Conservation (phyloP, 2,113 vertebrate species). For the Neopipo cinnamomea region DNA sequence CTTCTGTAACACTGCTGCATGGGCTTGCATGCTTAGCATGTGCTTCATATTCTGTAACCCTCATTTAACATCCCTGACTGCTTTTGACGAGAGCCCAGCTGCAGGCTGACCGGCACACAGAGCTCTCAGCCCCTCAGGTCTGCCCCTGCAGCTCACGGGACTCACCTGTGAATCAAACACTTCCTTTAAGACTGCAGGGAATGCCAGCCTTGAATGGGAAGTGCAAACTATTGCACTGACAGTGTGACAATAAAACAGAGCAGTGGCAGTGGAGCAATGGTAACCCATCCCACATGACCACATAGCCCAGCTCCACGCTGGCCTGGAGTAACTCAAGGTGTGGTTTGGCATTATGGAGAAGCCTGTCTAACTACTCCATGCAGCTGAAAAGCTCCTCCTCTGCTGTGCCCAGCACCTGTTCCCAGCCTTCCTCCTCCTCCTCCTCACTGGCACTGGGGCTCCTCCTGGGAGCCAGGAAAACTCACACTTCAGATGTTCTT, state of each 20-base stretch:
- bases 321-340: neutral
- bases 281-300: neutral
- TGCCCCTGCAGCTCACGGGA: neutral
- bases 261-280: neutral
- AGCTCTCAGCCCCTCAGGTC: neutral
- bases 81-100: neutral
- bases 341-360: neutral
- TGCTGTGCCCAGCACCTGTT: neutral
- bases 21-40: neutral
- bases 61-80: neutral
- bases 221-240: neutral
- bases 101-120: neutral
- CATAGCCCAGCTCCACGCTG: accelerated
- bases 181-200: neutral
- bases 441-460: neutral
- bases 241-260: neutral
- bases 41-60: neutral
- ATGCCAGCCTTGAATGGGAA: neutral
- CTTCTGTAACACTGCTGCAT: neutral
- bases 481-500: neutral
- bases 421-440: neutral
- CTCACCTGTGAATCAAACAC: neutral
- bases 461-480: neutral
- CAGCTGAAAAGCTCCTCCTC: neutral
- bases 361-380: neutral